These are phyloP conservation scores for Drosophila varians DNA, from an alignment of 1,140 invertebrate species.

Conservation along the genomic window DNA sequence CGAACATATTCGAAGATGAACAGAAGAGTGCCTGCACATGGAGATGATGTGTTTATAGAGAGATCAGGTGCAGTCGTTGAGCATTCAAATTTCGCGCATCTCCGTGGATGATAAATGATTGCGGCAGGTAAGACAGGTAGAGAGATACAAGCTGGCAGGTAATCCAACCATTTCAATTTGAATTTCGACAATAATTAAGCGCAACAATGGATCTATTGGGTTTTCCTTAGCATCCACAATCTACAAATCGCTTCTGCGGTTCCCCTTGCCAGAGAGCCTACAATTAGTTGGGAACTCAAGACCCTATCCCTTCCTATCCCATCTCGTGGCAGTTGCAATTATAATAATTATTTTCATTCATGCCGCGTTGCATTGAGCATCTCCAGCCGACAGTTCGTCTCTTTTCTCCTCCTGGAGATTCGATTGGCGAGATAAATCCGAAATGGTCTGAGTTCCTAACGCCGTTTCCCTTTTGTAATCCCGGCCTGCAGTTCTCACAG, in stretches of 20 bases:
- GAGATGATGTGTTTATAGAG: conserved; percentile 65
- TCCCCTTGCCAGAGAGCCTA: conserved; percentile 54
- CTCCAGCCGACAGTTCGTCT: conserved; percentile 36
- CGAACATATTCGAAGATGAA: conserved; percentile 10
- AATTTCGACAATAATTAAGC: conserved; percentile 81
- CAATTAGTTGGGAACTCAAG: conserved; percentile 62
- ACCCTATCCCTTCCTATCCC: conserved; percentile 16
- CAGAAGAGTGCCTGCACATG: neutral
- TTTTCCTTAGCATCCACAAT: conserved; percentile 35
- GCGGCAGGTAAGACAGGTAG: conserved; percentile 24
- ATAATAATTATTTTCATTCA: conserved; percentile 82
- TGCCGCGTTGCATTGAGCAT: conserved; percentile 56
- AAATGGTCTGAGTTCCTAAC: conserved; percentile 42
- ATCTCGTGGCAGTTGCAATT: conserved; percentile 70
- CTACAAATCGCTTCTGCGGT: conserved; percentile 46
- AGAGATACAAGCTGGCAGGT: conserved; percentile 1
- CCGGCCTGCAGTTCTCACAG: conserved; percentile 26
- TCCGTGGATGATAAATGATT: conserved; percentile 71
- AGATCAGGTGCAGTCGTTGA: conserved; percentile 60
- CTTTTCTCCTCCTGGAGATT: conserved; percentile 27
- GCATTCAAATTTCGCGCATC: conserved; percentile 80
- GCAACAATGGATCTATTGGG: conserved; percentile 79
- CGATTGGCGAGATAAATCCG: conserved; percentile 59
- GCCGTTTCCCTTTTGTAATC: conserved; percentile 57
- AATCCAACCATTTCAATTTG: conserved; percentile 61